A percentile compares a stretch with the other conserved stretches of the same genome.
Evolutionary conservation across 2,888 invertebrate species (phyloP).

Genomic region (Loripinus fragilis): DNA sequence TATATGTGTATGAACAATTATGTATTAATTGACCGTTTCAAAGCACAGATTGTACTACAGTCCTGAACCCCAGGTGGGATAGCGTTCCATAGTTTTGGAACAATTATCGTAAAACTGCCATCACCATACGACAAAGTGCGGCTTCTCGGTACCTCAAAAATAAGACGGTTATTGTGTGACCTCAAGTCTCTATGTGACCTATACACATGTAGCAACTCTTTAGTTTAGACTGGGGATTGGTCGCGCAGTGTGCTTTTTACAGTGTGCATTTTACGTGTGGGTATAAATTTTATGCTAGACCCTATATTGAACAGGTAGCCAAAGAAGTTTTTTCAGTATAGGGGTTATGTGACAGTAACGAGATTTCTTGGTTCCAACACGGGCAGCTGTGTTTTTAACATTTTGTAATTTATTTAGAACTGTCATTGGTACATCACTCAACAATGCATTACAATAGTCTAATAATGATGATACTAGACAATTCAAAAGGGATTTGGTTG

Average conservation of each 20-base stretch:
- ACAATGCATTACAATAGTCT: too few species aligned
- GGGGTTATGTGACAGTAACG: too few species aligned
- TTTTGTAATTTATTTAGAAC: constrained; percentile 17
- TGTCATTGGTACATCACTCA: too few species aligned
- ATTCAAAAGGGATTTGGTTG: too few species aligned
- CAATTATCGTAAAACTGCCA: constrained; percentile 7
- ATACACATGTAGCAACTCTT: constrained; percentile 15
- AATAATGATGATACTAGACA: too few species aligned
- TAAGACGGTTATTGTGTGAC: constrained; percentile 21
- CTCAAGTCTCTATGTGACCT: too few species aligned
- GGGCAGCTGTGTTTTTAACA: constrained; percentile 26
- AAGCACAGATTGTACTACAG: constrained; percentile 8
- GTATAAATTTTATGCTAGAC: constrained; percentile 30
- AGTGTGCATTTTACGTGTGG: constrained; percentile 34
- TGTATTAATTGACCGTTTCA: background rate
- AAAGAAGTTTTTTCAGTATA: constrained; percentile 36
- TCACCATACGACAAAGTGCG: constrained; percentile 37
- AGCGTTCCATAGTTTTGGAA: too few species aligned
- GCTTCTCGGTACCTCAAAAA: constrained; percentile 35
- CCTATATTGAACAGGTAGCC: constrained; percentile 33
- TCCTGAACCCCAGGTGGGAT: too few species aligned
- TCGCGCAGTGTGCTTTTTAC: too few species aligned
- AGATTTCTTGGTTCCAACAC: constrained; percentile 14
- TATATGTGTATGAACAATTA: too few species aligned
- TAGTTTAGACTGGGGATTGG: constrained; percentile 25